phyloP scores from a whole-genome alignment of 2,888 invertebrate species.

The Acronicta alni region DNA sequence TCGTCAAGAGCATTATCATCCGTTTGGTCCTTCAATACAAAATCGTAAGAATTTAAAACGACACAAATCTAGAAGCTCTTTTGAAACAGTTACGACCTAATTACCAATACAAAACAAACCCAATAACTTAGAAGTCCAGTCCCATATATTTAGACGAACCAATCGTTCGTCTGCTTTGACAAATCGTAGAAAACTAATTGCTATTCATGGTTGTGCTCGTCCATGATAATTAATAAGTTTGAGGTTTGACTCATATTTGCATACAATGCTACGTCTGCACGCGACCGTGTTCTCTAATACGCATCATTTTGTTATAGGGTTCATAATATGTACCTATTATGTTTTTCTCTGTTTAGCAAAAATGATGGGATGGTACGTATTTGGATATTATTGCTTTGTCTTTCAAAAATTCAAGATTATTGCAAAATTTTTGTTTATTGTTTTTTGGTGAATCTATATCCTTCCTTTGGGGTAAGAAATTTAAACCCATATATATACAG shows the following conservation, averaged over 20 bases:
- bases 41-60: no score
- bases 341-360: slow-evolving; percentile 35
- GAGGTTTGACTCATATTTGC: slow-evolving; percentile 79
- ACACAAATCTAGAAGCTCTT: not conserved
- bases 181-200: slow-evolving; percentile 72
- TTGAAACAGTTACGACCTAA: slow-evolving; percentile 9
- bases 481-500: no score
- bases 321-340: slow-evolving; percentile 31
- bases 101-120: slow-evolving; percentile 11
- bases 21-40: no score
- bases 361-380: slow-evolving; percentile 5
- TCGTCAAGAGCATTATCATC: no score
- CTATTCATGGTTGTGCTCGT: slow-evolving; percentile 76
- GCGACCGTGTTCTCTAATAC: slow-evolving; percentile 73
- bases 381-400: not conserved
- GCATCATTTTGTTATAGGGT: slow-evolving; percentile 47
- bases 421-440: slow-evolving; percentile 4
- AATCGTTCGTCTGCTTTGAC: slow-evolving; percentile 58
- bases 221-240: slow-evolving; percentile 88
- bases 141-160: slow-evolving; percentile 22
- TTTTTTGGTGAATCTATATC: no score
- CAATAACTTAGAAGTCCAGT: slow-evolving; percentile 12
- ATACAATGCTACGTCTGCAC: slow-evolving; percentile 81
- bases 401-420: not conserved
- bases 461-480: no score